Percentiles rank a stretch among this genome's conserved stretches.
Evolutionary conservation across 2,797 vertebrate species (phyloP).

Genomic region (Echeneis naucrates): DNA sequence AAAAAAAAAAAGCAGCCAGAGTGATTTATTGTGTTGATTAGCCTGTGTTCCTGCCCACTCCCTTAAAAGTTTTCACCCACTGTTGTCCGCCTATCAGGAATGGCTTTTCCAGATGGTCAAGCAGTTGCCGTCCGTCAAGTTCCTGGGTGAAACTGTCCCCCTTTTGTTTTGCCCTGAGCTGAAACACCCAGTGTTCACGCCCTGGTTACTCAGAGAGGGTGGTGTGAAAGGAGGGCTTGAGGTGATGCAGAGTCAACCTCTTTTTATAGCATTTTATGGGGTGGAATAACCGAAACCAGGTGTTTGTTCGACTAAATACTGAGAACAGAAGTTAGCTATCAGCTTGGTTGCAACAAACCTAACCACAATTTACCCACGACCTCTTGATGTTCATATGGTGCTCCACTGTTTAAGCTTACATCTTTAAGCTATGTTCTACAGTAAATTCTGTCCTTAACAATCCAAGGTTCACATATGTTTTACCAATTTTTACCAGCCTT

Average conservation of each 20-base stretch:
- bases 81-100: conserved; percentile 70
- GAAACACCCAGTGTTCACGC: conserved; percentile 51
- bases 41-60: conserved; percentile 66
- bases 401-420: conserved; percentile 40
- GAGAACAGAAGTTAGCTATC: conserved; percentile 67
- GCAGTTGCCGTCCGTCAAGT: conserved; percentile 66
- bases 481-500: conserved; percentile 25
- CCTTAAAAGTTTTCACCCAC: conserved; percentile 71
- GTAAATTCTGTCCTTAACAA: conserved; percentile 40
- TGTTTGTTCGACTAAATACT: conserved; percentile 71
- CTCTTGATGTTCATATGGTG: conserved; percentile 31
- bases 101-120: conserved; percentile 82
- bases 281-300: conserved; percentile 80
- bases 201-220: conserved; percentile 44
- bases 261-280: conserved; percentile 76
- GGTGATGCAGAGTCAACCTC: conserved; percentile 60
- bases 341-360: conserved; percentile 55
- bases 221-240: conserved; percentile 43
- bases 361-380: conserved; percentile 47
- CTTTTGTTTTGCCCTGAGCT: conserved; percentile 46
- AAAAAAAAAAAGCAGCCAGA: conserved; percentile 58
- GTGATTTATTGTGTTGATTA: conserved; percentile 73
- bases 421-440: conserved; percentile 27
- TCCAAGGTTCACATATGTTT: conserved; percentile 33
- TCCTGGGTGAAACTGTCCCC: conserved; percentile 64